Percentiles rank a stretch among this genome's conserved stretches.
Conservation (phyloP, 1,140 invertebrate genomes). For the Tetraneura akinire region DNA sequence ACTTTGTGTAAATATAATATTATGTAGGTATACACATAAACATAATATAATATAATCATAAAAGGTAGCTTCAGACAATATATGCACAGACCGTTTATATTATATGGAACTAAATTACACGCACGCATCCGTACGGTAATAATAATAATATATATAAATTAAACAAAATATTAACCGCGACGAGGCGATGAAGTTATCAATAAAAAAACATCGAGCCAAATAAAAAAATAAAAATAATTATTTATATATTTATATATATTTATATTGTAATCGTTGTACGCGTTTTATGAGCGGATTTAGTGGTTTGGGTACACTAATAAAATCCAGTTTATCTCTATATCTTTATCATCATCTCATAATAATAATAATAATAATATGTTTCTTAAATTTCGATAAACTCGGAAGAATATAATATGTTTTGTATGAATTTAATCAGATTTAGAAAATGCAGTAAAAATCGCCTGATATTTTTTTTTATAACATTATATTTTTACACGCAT, state of each 20-base stretch:
- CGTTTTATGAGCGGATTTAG: conserved; percentile 23
- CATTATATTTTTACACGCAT: background rate
- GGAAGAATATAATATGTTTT: background rate
- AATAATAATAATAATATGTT: too few species aligned
- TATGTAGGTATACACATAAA: too few species aligned
- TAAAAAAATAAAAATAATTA: background rate
- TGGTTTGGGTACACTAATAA: conserved; percentile 5
- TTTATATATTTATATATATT: background rate
- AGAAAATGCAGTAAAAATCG: background rate
- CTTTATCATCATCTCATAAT: conserved; percentile 4
- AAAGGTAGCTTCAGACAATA: too few species aligned
- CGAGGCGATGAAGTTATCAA: background rate
- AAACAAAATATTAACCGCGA: background rate
- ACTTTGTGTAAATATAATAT: too few species aligned
- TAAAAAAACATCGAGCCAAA: background rate
- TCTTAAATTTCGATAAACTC: conserved; percentile 1
- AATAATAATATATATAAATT: background rate
- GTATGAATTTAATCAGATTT: background rate
- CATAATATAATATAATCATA: too few species aligned
- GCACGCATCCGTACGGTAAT: too few species aligned
- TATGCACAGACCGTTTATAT: too few species aligned
- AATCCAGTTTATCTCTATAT: conserved; percentile 22
- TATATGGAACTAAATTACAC: too few species aligned
- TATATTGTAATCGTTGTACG: background rate
- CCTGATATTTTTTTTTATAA: background rate